These are phyloP conservation scores for Chiroxiphia lanceolata DNA, from an alignment of 2,797 vertebrate species.

Conservation along the genomic window DNA sequence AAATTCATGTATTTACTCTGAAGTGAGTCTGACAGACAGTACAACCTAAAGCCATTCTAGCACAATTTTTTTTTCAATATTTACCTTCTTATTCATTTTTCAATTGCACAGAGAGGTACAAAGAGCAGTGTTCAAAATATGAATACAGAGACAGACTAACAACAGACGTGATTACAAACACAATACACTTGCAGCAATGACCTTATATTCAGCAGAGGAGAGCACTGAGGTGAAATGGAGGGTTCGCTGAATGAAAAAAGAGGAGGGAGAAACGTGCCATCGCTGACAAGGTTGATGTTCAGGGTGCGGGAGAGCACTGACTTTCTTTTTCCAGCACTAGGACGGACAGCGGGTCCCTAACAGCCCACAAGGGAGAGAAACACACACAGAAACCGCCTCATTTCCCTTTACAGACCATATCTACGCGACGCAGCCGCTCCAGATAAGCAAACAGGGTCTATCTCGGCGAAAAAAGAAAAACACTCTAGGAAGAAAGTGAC, in stretches of 20 bases:
- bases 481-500: background rate
- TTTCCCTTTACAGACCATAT: background rate
- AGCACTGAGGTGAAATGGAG: background rate
- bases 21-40: background rate
- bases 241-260: background rate
- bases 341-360: background rate
- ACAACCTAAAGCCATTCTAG: background rate
- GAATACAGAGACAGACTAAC: background rate
- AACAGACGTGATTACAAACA: background rate
- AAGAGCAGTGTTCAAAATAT: background rate
- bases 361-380: background rate
- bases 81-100: background rate
- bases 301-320: accelerated
- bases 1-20: background rate
- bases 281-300: background rate
- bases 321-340: background rate
- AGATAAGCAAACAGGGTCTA: background rate
- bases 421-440: conserved; percentile 25
- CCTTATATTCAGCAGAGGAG: background rate
- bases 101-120: accelerated
- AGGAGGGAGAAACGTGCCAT: background rate
- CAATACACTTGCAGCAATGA: accelerated
- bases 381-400: background rate
- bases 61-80: background rate
- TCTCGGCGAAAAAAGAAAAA: background rate